phyloP scores from a whole-genome alignment of 2,113 vertebrate genomes.

The Cnemophilus loriae region DNA sequence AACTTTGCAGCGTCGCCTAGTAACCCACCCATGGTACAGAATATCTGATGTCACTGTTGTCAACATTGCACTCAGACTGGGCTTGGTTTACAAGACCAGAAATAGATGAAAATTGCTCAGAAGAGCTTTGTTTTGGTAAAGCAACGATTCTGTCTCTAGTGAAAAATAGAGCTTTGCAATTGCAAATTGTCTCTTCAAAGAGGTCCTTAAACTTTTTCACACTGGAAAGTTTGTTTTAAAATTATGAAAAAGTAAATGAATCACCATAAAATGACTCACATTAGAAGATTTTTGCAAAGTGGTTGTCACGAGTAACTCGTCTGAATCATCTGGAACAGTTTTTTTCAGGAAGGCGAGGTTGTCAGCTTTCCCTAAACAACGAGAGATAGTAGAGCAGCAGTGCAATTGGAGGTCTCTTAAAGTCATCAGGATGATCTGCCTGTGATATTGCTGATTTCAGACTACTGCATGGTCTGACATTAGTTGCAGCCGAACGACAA shows the following conservation, averaged over 20 bases:
- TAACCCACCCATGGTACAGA: background rate
- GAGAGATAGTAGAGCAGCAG: background rate
- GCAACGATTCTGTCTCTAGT: background rate
- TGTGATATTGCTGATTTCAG: background rate
- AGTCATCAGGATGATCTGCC: background rate
- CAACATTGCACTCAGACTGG: background rate
- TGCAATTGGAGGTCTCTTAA: background rate
- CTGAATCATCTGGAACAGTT: constrained; percentile 12
- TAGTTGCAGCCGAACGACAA: background rate
- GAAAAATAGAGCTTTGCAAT: background rate
- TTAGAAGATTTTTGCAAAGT: background rate
- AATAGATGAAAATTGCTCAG: background rate
- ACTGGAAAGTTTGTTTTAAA: background rate
- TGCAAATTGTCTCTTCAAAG: background rate
- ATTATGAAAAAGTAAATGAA: constrained; percentile 25
- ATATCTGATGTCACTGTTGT: background rate
- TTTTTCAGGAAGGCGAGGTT: background rate
- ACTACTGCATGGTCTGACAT: background rate
- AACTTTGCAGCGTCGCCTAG: background rate
- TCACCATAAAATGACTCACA: constrained; percentile 40
- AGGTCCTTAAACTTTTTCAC: constrained; percentile 5
- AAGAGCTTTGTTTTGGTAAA: constrained; percentile 17
- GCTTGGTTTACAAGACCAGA: background rate
- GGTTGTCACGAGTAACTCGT: background rate
- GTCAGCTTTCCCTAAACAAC: background rate